These are phyloP conservation scores for Erythrocercus mccallii DNA, from an alignment of 2,113 vertebrate species.

Conservation along the genomic window DNA sequence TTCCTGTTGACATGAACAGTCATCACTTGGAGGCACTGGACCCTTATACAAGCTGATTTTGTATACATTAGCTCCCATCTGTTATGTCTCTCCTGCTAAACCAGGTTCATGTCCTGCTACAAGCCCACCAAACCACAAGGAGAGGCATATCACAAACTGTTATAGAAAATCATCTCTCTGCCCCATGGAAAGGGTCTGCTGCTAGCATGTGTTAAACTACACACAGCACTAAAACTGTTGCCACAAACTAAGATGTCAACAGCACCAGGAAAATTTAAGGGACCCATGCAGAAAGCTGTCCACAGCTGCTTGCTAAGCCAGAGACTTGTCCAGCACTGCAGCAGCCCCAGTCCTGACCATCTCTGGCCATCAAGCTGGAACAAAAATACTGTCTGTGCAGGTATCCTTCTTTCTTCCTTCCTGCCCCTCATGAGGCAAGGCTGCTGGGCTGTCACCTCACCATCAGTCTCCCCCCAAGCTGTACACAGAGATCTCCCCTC, in stretches of 20 bases:
- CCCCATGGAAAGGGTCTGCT: not conserved
- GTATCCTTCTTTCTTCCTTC: not conserved
- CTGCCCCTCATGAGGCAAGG: not conserved
- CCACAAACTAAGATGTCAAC: not conserved
- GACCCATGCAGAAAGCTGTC: not conserved
- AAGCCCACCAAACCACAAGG: not conserved
- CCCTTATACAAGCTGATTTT: not conserved
- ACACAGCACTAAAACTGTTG: not conserved
- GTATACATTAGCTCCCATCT: not conserved
- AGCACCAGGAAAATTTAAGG: not conserved
- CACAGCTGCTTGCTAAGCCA: not conserved
- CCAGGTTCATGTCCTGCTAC: not conserved
- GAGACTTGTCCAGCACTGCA: not conserved
- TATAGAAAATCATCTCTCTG: not conserved
- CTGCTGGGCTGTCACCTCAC: not conserved
- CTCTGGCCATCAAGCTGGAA: not conserved
- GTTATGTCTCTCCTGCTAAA: not conserved
- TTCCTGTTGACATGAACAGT: not conserved
- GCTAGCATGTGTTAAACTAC: not conserved
- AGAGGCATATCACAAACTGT: not conserved
- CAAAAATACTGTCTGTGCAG: not conserved
- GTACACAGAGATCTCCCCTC: not conserved
- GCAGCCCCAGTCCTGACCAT: not conserved
- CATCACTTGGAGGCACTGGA: not conserved
- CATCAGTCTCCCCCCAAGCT: fast-evolving